A percentile compares a stretch with the other conserved stretches of the same genome.
These are phyloP conservation scores for Galbula dea DNA, from an alignment of 2,113 vertebrate species.

Conservation along the genomic window DNA sequence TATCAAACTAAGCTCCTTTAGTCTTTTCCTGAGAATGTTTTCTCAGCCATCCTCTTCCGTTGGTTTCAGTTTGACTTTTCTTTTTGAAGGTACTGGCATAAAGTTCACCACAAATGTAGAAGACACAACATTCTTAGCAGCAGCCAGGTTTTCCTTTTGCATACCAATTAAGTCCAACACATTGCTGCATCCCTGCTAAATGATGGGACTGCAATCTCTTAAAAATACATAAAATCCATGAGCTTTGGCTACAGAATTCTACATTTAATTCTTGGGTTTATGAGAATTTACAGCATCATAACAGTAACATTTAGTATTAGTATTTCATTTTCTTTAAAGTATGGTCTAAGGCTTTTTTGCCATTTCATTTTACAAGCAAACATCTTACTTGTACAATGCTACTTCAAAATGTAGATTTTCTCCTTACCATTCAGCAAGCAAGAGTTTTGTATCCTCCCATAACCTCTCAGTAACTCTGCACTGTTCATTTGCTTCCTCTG, in stretches of 20 bases:
- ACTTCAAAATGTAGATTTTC: neutral
- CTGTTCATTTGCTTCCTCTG: slow-evolving; percentile 62
- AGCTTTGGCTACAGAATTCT: neutral
- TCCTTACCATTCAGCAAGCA: slow-evolving; percentile 81
- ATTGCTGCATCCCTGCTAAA: neutral
- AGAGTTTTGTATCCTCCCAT: slow-evolving; percentile 80
- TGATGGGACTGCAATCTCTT: neutral
- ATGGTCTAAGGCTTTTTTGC: neutral
- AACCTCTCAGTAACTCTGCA: slow-evolving; percentile 70
- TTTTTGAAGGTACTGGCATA: neutral
- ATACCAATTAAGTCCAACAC: neutral
- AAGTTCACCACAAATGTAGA: neutral
- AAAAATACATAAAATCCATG: neutral
- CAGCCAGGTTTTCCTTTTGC: neutral
- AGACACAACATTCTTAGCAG: neutral
- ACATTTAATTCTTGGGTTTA: neutral
- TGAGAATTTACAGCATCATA: neutral
- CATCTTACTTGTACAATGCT: neutral
- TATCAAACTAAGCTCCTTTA: neutral
- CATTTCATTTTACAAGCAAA: neutral
- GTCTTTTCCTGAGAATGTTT: neutral
- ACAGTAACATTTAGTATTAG: neutral
- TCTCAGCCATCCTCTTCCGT: neutral
- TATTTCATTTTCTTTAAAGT: neutral
- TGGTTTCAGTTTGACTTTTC: neutral